Percentiles rank a stretch among this genome's conserved stretches.
phyloP scores from a whole-genome alignment of 2,113 vertebrate genomes.

The Lucifuga dentata region DNA sequence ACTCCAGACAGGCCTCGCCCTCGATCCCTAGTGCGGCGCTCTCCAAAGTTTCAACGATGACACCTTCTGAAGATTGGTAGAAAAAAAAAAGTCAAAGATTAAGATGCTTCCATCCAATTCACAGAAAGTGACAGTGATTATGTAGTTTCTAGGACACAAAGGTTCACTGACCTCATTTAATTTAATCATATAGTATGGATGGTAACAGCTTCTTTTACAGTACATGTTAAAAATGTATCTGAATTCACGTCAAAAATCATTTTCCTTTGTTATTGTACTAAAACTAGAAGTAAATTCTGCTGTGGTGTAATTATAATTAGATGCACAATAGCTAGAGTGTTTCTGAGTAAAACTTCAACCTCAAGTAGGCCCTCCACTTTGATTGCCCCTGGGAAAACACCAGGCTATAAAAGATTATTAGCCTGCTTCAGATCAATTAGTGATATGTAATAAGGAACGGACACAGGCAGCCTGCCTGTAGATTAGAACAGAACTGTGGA shows the following conservation, averaged over 20 bases:
- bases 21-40: conserved; percentile 72
- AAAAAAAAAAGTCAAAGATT: neutral
- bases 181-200: conserved; percentile 13
- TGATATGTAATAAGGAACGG: conserved; percentile 25
- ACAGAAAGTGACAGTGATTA: neutral
- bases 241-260: conserved; percentile 6
- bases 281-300: conserved; percentile 37
- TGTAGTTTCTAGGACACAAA: conserved; percentile 1
- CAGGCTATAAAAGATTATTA: conserved; percentile 62
- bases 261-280: conserved; percentile 20
- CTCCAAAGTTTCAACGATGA: conserved; percentile 69
- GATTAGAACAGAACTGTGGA: conserved; percentile 52
- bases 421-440: conserved; percentile 52
- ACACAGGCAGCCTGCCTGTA: conserved; percentile 22
- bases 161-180: neutral
- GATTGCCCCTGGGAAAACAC: conserved; percentile 32
- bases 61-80: conserved; percentile 75
- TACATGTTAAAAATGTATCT: neutral
- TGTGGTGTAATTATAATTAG: conserved; percentile 35
- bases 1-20: conserved; percentile 86
- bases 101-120: neutral
- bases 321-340: conserved; percentile 31
- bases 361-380: conserved; percentile 28
- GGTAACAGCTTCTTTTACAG: neutral
- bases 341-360: conserved; percentile 38